Base-by-base conservation (phyloP, 2,797 vertebrate species). In the Carapus acus region DNA sequence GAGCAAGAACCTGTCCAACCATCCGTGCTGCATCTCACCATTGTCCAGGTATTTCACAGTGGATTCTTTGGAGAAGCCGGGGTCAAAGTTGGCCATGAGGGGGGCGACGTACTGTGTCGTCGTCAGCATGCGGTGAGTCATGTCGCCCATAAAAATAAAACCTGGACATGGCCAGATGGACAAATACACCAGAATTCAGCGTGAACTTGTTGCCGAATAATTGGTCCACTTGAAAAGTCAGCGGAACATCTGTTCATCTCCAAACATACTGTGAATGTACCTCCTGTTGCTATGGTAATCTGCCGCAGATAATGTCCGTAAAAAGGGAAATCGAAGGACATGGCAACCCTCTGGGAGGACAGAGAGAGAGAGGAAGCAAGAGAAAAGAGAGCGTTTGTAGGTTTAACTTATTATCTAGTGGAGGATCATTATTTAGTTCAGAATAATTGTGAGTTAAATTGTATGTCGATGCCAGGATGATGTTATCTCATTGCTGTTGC, bases 51-150 rank as follows among this genome's bases (percentile, higher is more conserved):
- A 97, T 46, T 85, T 88, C 18, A 98, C 86, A 0, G 91, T 96
- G 67, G 96, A 97, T 14, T 92, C 90, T 52, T 74, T 88, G 12
- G 94, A 94, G 82, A 85, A 91, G 80, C 94, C 90, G 47, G 95
- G 95, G 82, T 97, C 94, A 81, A 98, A 98, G 77, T 98, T 94
- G 39, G 94, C 94, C 96, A 98, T 98, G 16, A 98, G 88, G 0
- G 96, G 96, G 0, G 96, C 94, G 7, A 98, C 83, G 45, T 97
- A 98, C 73, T 98, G 95, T 0, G 96, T 97, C 9, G 91, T 87
- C 0, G 96, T 98, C 57, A 98, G 84, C 93, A 96, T 94, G 17
- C 92, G 92, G 68, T 98, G 93, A 47, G 88, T 88, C 19, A 94
- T 71, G 1, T 97, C 93, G 0, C 93, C 94, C 48, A 85, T 90